Evolutionary conservation across 2,888 invertebrate genomes (phyloP).

Genomic region (Ophraella communa): DNA sequence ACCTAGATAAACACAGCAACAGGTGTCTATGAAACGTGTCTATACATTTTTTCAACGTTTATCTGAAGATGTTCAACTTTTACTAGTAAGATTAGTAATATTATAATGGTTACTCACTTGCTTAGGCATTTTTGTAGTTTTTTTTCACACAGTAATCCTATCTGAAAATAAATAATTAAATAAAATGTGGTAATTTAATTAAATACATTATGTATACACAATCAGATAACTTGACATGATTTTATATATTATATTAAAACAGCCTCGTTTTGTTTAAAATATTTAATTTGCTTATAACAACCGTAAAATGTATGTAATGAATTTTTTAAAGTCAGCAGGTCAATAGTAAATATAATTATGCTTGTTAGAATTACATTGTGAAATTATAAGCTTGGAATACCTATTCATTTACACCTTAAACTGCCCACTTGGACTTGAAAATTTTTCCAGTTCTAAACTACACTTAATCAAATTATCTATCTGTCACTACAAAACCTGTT

Average conservation of each 20-base stretch:
- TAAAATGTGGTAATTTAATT: no score
- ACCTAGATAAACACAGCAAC: conserved; percentile 30
- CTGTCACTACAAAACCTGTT: conserved; percentile 11
- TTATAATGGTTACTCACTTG: conserved; percentile 46
- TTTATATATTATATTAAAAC: no score
- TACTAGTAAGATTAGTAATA: not conserved
- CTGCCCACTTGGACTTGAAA: not conserved
- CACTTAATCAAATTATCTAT: conserved; percentile 14
- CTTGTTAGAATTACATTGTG: not conserved
- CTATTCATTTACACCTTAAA: not conserved
- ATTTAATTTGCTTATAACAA: not conserved
- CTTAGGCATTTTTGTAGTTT: conserved; percentile 56
- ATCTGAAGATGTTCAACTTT: not conserved
- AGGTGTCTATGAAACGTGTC: conserved; percentile 30
- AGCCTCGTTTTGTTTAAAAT: no score
- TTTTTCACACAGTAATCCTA: conserved; percentile 10
- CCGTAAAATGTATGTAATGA: not conserved
- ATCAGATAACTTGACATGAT: no score
- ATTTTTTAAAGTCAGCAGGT: not conserved
- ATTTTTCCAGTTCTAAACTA: not conserved
- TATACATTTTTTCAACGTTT: not conserved
- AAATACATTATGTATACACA: no score
- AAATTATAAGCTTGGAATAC: not conserved
- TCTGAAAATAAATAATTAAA: conserved; percentile 14
- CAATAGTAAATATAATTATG: not conserved